These are phyloP conservation scores for Distichodus sexfasciatus DNA, from an alignment of 2,797 vertebrate species.

Conservation along the genomic window DNA sequence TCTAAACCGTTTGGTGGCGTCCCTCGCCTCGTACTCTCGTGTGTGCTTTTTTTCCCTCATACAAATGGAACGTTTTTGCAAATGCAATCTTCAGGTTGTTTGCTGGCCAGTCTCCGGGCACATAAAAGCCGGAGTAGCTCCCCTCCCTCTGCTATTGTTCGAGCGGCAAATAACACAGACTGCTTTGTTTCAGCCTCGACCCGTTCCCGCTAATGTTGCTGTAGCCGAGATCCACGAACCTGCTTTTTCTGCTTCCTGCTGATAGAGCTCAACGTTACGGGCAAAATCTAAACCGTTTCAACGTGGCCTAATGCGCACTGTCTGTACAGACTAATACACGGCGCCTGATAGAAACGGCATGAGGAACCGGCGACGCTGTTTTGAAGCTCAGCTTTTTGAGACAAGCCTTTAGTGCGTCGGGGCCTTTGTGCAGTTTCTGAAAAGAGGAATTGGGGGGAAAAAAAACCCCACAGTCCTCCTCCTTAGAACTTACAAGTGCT, in stretches of 20 bases:
- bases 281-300: not conserved
- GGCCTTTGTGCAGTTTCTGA: slow-evolving; percentile 27
- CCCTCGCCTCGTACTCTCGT: not conserved
- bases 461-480: too few species aligned
- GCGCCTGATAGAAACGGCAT: not conserved
- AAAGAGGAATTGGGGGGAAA: too few species aligned
- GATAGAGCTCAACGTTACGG: too few species aligned
- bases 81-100: slow-evolving; percentile 38
- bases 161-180: slow-evolving; percentile 38
- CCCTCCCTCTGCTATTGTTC: slow-evolving; percentile 38
- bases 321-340: not conserved
- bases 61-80: too few species aligned
- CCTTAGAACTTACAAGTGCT: slow-evolving; percentile 34
- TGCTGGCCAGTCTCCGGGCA: slow-evolving; percentile 26
- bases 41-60: slow-evolving; percentile 30
- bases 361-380: too few species aligned
- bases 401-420: not conserved
- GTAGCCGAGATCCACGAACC: not conserved
- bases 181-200: slow-evolving; percentile 43
- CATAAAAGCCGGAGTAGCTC: slow-evolving; percentile 29
- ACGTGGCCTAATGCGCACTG: not conserved
- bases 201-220: slow-evolving; percentile 32
- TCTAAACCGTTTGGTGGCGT: not conserved
- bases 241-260: slow-evolving; percentile 8
- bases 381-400: not conserved